These are phyloP conservation scores for Acromyrmex heyeri DNA, from an alignment of 1,140 invertebrate genomes.

Conservation along the genomic window DNA sequence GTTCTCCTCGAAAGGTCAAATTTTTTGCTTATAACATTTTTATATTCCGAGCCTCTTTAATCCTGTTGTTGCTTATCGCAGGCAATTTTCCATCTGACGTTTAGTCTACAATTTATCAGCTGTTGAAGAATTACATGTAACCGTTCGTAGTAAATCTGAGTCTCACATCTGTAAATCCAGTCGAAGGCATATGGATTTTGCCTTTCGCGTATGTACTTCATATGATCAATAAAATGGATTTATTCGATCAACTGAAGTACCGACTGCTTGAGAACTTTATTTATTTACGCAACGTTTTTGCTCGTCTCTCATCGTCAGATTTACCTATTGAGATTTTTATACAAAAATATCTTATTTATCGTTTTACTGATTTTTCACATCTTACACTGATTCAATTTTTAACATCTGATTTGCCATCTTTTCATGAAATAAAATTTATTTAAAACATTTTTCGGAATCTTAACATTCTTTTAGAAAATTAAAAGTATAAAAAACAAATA, in stretches of 20 bases:
- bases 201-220: neutral
- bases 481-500: neutral
- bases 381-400: neutral
- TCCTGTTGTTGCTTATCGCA: conserved; percentile 20
- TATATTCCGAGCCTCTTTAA: conserved; percentile 18
- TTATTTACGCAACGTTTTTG: neutral
- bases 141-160: conserved; percentile 24
- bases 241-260: conserved; percentile 43
- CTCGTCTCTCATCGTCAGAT: neutral
- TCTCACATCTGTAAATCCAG: conserved; percentile 18
- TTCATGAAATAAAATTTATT: neutral
- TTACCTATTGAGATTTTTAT: neutral
- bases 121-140: conserved; percentile 11
- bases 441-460: neutral
- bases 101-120: conserved; percentile 36
- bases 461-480: neutral
- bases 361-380: neutral
- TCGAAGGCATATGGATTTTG: conserved; percentile 11
- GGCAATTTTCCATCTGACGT: conserved; percentile 40
- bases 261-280: neutral
- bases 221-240: conserved; percentile 38
- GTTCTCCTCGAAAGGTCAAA: conserved; percentile 4
- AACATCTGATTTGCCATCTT: neutral
- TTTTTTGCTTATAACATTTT: conserved; percentile 22
- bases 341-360: neutral